phyloP scores from a whole-genome alignment of 2,113 vertebrate genomes.

The Glaucomys volans region DNA sequence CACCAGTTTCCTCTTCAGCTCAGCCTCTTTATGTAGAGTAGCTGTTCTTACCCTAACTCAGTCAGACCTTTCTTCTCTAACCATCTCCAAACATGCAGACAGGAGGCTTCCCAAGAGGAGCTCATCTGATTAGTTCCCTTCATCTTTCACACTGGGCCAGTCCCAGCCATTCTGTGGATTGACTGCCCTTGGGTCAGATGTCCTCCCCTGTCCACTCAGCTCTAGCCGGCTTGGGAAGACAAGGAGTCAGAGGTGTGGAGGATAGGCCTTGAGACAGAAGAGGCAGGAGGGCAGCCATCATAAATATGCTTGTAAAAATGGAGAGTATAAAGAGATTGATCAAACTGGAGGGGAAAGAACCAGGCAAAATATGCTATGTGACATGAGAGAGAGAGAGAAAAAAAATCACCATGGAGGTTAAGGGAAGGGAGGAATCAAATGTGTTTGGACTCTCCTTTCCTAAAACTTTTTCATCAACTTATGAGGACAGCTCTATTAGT shows the following conservation, averaged over 20 bases:
- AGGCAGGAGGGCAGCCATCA: not conserved
- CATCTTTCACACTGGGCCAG: not conserved
- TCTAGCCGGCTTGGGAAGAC: not conserved
- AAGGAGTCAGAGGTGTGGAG: not conserved
- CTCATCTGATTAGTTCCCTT: not conserved
- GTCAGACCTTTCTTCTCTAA: not conserved
- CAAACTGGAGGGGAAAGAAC: not conserved
- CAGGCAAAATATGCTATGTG: not conserved
- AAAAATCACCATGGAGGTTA: not conserved
- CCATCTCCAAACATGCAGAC: not conserved
- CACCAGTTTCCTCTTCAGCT: not conserved
- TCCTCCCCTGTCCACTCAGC: not conserved
- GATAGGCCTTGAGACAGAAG: not conserved
- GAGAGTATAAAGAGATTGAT: not conserved
- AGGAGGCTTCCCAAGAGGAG: not conserved
- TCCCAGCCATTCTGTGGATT: not conserved
- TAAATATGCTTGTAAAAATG: conserved; percentile 49
- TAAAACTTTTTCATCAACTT: not conserved
- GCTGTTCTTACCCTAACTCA: not conserved
- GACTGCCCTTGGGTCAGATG: not conserved
- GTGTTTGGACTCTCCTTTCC: not conserved
- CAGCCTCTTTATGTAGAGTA: not conserved
- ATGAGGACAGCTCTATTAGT: not conserved
- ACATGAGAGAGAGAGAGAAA: not conserved
- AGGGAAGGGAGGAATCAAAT: not conserved